phyloP scores from a whole-genome alignment of 2,797 vertebrate species.

The Hephaestus fuliginosus region DNA sequence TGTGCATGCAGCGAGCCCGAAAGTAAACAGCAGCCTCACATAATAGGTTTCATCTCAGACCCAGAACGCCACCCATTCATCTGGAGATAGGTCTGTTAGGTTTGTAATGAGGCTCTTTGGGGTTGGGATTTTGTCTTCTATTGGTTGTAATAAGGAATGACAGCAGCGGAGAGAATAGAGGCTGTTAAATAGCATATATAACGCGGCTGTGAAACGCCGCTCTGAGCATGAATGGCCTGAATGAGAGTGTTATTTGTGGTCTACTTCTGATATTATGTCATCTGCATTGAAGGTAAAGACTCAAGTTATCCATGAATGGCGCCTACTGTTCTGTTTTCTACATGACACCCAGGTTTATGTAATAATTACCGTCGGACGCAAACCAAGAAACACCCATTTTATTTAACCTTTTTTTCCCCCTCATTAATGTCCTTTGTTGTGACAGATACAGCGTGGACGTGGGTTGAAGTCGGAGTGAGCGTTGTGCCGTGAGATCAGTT shows the following conservation, averaged over 20 bases:
- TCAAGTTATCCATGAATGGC: neutral
- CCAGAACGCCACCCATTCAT: conserved; percentile 11
- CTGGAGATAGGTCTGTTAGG: conserved; percentile 8
- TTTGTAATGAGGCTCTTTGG: conserved; percentile 20
- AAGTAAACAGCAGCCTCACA: conserved; percentile 29
- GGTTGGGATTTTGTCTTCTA: neutral
- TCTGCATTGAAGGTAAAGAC: conserved; percentile 10
- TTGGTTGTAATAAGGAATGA: conserved; percentile 16
- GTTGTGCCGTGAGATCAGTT: neutral
- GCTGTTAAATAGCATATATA: conserved; percentile 7
- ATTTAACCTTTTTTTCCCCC: conserved; percentile 52
- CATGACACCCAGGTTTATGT: neutral
- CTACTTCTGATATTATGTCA: neutral
- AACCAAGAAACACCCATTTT: conserved; percentile 46
- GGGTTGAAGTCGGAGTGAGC: conserved; percentile 2
- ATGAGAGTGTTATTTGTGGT: conserved; percentile 2
- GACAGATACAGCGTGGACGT: conserved; percentile 22
- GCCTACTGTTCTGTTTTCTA: neutral
- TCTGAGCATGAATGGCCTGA: conserved; percentile 8
- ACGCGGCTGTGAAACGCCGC: neutral
- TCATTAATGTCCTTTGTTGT: conserved; percentile 27
- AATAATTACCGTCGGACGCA: conserved; percentile 29
- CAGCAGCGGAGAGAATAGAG: neutral
- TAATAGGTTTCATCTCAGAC: conserved; percentile 9
- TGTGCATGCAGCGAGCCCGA: conserved; percentile 19